These are phyloP conservation scores for Pelmatolapia mariae DNA, from an alignment of 2,113 vertebrate species.

Conservation along the genomic window DNA sequence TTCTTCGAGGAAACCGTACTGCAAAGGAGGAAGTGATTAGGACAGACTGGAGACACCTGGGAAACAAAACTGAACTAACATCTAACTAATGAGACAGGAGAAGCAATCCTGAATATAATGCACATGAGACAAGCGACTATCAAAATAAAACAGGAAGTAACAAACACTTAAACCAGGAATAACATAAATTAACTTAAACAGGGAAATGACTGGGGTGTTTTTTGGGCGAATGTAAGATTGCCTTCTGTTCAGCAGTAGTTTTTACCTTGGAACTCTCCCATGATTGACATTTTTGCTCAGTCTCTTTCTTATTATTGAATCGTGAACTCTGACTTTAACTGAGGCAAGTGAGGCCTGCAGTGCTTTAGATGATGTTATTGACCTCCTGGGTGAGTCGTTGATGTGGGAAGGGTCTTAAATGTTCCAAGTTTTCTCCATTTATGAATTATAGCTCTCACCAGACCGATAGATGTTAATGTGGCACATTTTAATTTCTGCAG, in stretches of 20 bases:
- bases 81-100: background rate
- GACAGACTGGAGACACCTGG: background rate
- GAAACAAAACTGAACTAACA: background rate
- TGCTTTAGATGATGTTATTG: background rate
- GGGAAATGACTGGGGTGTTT: background rate
- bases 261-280: background rate
- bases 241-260: background rate
- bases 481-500: background rate
- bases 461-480: background rate
- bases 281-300: background rate
- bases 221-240: background rate
- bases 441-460: background rate
- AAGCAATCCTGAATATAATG: background rate
- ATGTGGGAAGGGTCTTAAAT: background rate
- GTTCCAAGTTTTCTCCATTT: background rate
- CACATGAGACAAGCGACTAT: background rate
- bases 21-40: background rate
- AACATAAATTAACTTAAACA: background rate
- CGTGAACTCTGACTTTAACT: background rate
- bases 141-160: background rate
- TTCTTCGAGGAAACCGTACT: fast-evolving
- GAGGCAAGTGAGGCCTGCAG: background rate
- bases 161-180: background rate
- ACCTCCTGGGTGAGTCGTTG: background rate
- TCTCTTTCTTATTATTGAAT: background rate